Evolutionary conservation across 2,888 invertebrate species (phyloP), one percentile per base, ranked within the genome.

Genomic region (Cryptocheilus praepositus): DNA sequence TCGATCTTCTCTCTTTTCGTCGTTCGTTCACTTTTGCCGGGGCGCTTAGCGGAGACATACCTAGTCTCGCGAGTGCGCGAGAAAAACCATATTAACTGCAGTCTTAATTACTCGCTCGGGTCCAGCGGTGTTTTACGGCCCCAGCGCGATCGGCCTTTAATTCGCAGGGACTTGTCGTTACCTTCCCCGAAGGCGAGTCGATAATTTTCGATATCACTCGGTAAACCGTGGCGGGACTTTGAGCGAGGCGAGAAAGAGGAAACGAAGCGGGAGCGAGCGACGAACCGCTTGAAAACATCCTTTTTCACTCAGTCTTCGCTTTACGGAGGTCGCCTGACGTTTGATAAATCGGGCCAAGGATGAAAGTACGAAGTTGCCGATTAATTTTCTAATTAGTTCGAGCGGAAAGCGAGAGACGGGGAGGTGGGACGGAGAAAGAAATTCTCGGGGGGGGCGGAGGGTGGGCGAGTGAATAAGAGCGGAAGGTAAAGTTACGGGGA

Each of bases 11-110:
- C 18, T n/a, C 18, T 16, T n/a, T 49, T 49, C 49, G 11, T 16
- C 49, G 49, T 49, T 13, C 22, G 22, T 53, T 21, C 15, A 25
- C 49, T 19, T 19, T 53, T 21, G 53, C 25, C 22, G 53, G 53
- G 8, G 22, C 53, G 25, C 21, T 53, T 22, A 21, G 25, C 22
- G 2, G 53, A 11, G 58, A 19, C 46, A 22, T 25, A 21, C 18
- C 44, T 25, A 15, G 15, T 28, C 13, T 15, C 21, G n/a, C n/a
- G 7, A 16, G 15, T 19, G 18, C 19, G 28, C 61, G 66, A 69
- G 65, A 70, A 77, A 80, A 81, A 77, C 74, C 71, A 61, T 81
- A 80, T 82, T 81, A 82, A 82, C 78, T 75, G 70, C 71, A 59
- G 74, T 63, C 79, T 77, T 79, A 80, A 79, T 81, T 76, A 77